phyloP scores from a whole-genome alignment of 2,113 vertebrate genomes.

The Peromyscus polionotus region DNA sequence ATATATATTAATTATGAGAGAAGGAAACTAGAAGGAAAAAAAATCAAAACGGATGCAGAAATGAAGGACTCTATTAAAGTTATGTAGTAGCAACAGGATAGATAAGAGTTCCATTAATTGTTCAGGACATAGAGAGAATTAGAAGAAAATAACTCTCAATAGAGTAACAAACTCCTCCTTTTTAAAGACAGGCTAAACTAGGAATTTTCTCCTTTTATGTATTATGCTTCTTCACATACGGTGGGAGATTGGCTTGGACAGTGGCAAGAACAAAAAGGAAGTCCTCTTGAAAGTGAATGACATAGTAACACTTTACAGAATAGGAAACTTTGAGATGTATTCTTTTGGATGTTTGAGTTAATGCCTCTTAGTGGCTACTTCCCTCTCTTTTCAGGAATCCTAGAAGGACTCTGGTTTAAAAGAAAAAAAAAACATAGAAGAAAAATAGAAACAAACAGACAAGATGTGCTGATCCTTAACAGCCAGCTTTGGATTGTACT shows the following conservation, averaged over 20 bases:
- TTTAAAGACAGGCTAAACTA: constrained; percentile 35
- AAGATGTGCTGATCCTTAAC: constrained; percentile 39
- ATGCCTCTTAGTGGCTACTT: constrained; percentile 20
- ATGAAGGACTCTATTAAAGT: not conserved
- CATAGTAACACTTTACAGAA: not conserved
- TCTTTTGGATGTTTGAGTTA: constrained; percentile 46
- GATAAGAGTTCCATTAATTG: not conserved
- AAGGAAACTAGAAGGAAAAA: not conserved
- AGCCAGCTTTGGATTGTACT: constrained; percentile 36
- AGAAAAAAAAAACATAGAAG: constrained; percentile 11
- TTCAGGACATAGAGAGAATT: not conserved
- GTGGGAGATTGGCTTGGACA: not conserved
- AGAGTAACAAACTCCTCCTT: not conserved
- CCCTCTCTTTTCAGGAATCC: constrained; percentile 42
- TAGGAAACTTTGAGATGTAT: not conserved
- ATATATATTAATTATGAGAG: not conserved
- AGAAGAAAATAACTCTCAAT: not conserved
- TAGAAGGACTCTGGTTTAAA: not conserved
- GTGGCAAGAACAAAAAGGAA: constrained; percentile 2
- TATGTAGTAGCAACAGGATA: constrained; percentile 22
- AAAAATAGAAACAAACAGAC: constrained; percentile 37
- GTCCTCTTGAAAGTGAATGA: not conserved
- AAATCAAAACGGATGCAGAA: not conserved
- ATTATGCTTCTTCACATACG: constrained; percentile 5
- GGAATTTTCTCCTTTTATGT: not conserved